Evolutionary conservation across 2,113 vertebrate genomes (phyloP).

Genomic region (Mystacornis crossleyi): DNA sequence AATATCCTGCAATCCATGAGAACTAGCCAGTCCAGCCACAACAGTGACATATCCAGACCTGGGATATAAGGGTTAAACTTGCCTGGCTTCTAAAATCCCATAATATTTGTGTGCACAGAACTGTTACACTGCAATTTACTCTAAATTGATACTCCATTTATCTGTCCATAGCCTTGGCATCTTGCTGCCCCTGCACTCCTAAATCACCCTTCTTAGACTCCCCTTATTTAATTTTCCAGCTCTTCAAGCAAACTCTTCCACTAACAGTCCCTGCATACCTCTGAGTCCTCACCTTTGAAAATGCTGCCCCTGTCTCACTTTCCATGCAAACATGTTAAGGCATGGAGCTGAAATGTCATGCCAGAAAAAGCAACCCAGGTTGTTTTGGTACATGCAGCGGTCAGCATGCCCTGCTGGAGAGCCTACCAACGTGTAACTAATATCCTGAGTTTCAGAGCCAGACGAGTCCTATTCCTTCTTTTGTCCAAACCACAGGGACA

Average conservation of each 20-base stretch:
- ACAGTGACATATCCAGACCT: background rate
- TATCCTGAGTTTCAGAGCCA: background rate
- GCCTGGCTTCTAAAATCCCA: background rate
- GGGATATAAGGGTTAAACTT: background rate
- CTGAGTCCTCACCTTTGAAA: background rate
- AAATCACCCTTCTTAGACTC: background rate
- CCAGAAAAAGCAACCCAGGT: slow-evolving; percentile 31
- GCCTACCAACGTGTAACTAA: background rate
- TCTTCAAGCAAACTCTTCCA: background rate
- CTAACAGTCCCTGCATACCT: background rate
- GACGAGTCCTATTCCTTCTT: background rate
- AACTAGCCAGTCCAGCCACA: background rate
- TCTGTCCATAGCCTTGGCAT: background rate
- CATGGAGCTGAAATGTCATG: background rate
- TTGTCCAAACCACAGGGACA: background rate
- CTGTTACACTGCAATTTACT: slow-evolving; percentile 30
- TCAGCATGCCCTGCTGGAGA: background rate
- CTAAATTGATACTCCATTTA: slow-evolving; percentile 5
- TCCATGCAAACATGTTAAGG: background rate
- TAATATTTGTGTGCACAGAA: background rate
- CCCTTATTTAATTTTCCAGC: background rate
- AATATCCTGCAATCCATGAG: background rate
- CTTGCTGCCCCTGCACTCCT: background rate
- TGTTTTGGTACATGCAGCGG: slow-evolving; percentile 16
- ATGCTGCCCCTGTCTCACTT: background rate